Percentiles rank a stretch among this genome's conserved stretches.
Evolutionary conservation across 2,888 invertebrate species (phyloP).

Genomic region (Eilema griseolum): DNA sequence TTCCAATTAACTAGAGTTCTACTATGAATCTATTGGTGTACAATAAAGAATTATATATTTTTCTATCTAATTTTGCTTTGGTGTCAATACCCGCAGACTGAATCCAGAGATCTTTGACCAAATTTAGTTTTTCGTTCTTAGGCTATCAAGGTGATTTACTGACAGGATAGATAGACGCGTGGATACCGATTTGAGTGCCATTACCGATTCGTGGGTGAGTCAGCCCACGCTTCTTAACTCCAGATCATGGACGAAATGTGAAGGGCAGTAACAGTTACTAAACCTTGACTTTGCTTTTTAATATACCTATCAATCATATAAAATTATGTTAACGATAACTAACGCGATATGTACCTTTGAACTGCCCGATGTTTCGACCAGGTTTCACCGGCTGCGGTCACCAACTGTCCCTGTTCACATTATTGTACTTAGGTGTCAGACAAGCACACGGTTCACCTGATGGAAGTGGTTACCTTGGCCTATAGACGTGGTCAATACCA

Average conservation of each 20-base stretch:
- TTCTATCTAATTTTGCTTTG: neutral
- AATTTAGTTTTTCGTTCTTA: neutral
- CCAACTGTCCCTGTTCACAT: too few relatives aligned
- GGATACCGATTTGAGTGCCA: neutral
- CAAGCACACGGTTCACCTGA: too few relatives aligned
- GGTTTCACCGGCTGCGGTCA: too few relatives aligned
- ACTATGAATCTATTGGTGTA: too few relatives aligned
- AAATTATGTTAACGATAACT: too few relatives aligned
- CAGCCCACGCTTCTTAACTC: neutral
- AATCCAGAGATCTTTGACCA: neutral
- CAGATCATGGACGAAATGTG: slow-evolving; percentile 4
- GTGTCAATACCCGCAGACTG: neutral
- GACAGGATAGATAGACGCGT: neutral
- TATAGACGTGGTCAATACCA: too few relatives aligned
- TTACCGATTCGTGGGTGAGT: neutral
- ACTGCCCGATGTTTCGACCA: too few relatives aligned
- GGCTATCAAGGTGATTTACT: neutral
- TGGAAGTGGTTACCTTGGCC: too few relatives aligned
- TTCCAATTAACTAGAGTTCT: too few relatives aligned
- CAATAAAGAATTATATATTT: too few relatives aligned
- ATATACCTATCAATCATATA: neutral
- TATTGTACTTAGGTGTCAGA: too few relatives aligned
- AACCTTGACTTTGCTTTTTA: neutral
- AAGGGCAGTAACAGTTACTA: neutral
- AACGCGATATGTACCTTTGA: too few relatives aligned